These are phyloP conservation scores for Rhopalosiphum maidis DNA, from an alignment of 1,140 invertebrate species.

Conservation along the genomic window DNA sequence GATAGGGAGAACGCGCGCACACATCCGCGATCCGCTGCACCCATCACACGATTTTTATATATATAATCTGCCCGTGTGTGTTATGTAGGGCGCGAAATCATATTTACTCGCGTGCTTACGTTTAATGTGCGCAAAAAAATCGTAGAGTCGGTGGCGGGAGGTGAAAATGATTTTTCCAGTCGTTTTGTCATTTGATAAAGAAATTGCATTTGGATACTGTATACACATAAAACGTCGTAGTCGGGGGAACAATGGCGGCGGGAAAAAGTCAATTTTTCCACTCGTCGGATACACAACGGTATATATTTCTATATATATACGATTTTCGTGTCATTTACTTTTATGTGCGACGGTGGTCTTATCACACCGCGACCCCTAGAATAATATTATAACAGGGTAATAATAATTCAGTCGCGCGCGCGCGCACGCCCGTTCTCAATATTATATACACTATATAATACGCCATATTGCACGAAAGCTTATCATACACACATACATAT, in stretches of 20 bases:
- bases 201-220: slow-evolving; percentile 49
- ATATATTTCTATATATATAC: neutral
- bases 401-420: slow-evolving; percentile 36
- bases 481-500: slow-evolving; percentile 11
- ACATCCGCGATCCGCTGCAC: neutral
- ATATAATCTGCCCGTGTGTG: neutral
- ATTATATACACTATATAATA: neutral
- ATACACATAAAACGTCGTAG: neutral
- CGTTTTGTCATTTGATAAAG: slow-evolving; percentile 58
- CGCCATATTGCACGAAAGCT: slow-evolving; percentile 39
- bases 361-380: slow-evolving; percentile 55
- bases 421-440: neutral
- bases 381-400: slow-evolving; percentile 55
- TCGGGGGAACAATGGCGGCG: slow-evolving; percentile 35
- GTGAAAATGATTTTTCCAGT: slow-evolving; percentile 57
- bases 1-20: neutral
- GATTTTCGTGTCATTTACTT: slow-evolving; percentile 58
- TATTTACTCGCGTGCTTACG: slow-evolving; percentile 43
- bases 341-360: slow-evolving; percentile 50
- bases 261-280: slow-evolving; percentile 58
- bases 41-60: neutral
- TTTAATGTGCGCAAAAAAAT: slow-evolving; percentile 44
- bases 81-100: slow-evolving; percentile 41
- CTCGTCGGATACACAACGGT: slow-evolving; percentile 43
- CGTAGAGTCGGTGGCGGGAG: neutral